Percentiles rank a stretch among this genome's conserved stretches.
phyloP scores from a whole-genome alignment of 1,140 invertebrate species.

The Drosophila busckii region DNA sequence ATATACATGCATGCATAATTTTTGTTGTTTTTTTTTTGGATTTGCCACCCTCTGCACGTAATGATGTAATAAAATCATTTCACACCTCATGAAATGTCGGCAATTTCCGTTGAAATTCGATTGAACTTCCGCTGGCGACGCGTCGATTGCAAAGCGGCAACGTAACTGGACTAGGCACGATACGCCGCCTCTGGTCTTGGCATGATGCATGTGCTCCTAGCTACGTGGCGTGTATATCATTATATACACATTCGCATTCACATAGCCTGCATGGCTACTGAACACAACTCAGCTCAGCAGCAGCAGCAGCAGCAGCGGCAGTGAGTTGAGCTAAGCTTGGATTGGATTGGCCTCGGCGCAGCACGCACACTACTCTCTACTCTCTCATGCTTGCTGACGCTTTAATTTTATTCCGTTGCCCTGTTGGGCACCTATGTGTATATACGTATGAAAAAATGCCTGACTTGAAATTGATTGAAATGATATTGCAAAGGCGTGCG shows the following conservation, averaged over 20 bases:
- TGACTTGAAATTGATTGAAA: conserved; percentile 75
- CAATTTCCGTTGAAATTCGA: conserved; percentile 78
- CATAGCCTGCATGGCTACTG: conserved; percentile 26
- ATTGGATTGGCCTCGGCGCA: too few relatives aligned
- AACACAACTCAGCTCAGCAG: conserved; percentile 14
- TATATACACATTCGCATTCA: conserved; percentile 32
- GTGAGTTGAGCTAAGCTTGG: too few relatives aligned
- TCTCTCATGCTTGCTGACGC: conserved; percentile 59
- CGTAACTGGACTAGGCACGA: conserved; percentile 55
- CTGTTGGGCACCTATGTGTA: background rate
- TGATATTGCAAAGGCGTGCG: conserved; percentile 68
- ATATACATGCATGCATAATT: background rate
- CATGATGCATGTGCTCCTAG: conserved; percentile 64
- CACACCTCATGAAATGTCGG: conserved; percentile 78
- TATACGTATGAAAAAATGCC: conserved; percentile 37
- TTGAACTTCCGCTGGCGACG: conserved; percentile 60
- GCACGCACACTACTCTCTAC: conserved; percentile 21
- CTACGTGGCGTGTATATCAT: conserved; percentile 76
- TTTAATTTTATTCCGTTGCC: conserved; percentile 70
- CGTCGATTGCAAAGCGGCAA: background rate
- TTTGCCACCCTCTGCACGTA: conserved; percentile 59
- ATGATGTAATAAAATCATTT: conserved; percentile 79
- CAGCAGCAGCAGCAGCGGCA: too few relatives aligned
- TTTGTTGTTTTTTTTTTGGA: conserved; percentile 5
- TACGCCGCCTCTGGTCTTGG: conserved; percentile 7